These are phyloP conservation scores for Heliothis virescens DNA, from an alignment of 1,140 invertebrate species.

Conservation along the genomic window DNA sequence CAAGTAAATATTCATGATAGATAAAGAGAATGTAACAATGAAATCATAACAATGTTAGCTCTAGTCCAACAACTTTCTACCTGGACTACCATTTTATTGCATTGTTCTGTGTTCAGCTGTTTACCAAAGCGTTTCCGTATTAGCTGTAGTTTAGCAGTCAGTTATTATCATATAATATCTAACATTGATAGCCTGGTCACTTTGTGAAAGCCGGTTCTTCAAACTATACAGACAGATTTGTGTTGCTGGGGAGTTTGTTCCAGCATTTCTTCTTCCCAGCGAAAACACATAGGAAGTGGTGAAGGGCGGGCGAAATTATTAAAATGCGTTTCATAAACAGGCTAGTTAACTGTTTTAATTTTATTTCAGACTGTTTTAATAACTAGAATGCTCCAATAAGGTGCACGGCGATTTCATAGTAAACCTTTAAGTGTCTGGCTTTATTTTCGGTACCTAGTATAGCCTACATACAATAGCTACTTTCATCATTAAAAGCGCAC, in stretches of 20 bases:
- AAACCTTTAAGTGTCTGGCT: too few species aligned
- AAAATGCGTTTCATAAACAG: too few species aligned
- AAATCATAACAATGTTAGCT: constrained; percentile 31
- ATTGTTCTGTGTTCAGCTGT: constrained; percentile 29
- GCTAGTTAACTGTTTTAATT: too few species aligned
- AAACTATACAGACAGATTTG: too few species aligned
- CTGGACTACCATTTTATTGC: constrained; percentile 27
- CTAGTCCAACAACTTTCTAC: constrained; percentile 38
- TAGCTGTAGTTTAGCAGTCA: not conserved
- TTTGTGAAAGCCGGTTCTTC: too few species aligned
- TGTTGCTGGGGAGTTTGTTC: too few species aligned
- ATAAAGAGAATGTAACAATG: constrained; percentile 30
- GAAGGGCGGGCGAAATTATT: too few species aligned
- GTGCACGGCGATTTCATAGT: too few species aligned
- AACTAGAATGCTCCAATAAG: too few species aligned
- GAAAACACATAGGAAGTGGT: too few species aligned
- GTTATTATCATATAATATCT: not conserved
- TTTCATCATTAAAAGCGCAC: not conserved
- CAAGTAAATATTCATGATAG: constrained; percentile 15
- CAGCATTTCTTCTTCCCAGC: too few species aligned
- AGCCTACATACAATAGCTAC: not conserved
- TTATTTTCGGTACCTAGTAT: not conserved
- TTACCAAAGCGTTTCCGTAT: not conserved
- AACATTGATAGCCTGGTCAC: not conserved
- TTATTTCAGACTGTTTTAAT: too few species aligned